Percentiles rank a stretch among this genome's conserved stretches.
phyloP scores from a whole-genome alignment of 2,888 invertebrate species.

The Xiphydria camelus region DNA sequence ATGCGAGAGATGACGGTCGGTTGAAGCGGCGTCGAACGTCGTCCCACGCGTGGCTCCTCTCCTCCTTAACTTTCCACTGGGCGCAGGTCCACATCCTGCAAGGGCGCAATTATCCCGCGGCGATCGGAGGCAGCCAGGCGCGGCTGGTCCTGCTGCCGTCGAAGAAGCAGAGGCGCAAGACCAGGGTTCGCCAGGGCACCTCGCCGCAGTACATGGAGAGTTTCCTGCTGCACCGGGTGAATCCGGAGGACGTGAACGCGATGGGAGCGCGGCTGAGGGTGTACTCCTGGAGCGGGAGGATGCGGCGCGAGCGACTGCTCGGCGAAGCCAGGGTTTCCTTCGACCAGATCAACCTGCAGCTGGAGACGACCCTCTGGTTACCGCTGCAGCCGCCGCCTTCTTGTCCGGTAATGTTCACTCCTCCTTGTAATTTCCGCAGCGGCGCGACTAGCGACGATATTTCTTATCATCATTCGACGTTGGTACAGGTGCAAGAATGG shows the following conservation, averaged over 20 bases:
- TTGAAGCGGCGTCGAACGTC: too few relatives aligned
- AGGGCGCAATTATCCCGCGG: slow-evolving; percentile 79
- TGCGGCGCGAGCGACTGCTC: slow-evolving; percentile 88
- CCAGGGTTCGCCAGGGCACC: slow-evolving; percentile 88
- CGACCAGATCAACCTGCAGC: slow-evolving; percentile 84
- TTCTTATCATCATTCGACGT: too few relatives aligned
- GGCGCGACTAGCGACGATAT: too few relatives aligned
- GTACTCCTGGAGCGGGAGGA: slow-evolving; percentile 85
- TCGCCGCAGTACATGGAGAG: slow-evolving; percentile 93
- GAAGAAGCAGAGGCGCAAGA: slow-evolving; percentile 93
- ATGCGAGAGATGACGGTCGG: slow-evolving; percentile 83
- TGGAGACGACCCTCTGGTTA: slow-evolving; percentile 89
- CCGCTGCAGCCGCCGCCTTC: slow-evolving; percentile 67
- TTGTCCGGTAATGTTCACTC: slow-evolving; percentile 47
- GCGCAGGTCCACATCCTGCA: slow-evolving; percentile 77
- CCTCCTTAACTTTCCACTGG: background rate
- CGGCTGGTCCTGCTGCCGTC: slow-evolving; percentile 85
- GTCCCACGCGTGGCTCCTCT: too few relatives aligned
- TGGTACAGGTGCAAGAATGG: slow-evolving; percentile 49
- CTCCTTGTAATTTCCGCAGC: too few relatives aligned
- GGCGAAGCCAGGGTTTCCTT: slow-evolving; percentile 91
- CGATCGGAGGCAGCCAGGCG: slow-evolving; percentile 75
- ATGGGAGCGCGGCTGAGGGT: slow-evolving; percentile 88
- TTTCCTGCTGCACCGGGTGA: slow-evolving; percentile 86
- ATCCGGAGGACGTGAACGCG: slow-evolving; percentile 92